Evolutionary conservation across 2,888 invertebrate species (phyloP).

Genomic region (Lasioglossum marginatum): DNA sequence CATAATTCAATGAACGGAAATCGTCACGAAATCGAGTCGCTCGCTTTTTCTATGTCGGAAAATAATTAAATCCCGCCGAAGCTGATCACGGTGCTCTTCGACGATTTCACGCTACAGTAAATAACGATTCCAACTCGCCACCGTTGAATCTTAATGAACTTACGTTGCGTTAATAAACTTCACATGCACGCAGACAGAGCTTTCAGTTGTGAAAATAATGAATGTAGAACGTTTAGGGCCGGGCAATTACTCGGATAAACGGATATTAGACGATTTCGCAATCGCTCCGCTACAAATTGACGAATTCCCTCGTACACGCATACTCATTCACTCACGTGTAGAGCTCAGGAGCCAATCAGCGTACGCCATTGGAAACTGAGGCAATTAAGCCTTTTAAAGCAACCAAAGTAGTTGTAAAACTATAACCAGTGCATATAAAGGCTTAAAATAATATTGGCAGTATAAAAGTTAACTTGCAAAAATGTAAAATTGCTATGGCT

Average conservation of each 20-base stretch:
- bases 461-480: neutral
- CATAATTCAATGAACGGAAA: neutral
- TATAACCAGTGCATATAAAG: neutral
- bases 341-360: too few relatives aligned
- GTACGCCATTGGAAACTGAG: neutral
- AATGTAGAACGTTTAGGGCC: neutral
- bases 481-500: neutral
- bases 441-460: neutral
- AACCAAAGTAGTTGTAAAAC: too few relatives aligned
- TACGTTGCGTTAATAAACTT: neutral
- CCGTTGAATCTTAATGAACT: neutral
- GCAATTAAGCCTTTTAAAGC: neutral
- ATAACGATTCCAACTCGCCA: neutral
- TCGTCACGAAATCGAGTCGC: neutral
- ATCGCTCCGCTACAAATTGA: neutral
- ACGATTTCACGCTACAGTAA: neutral
- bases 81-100: neutral
- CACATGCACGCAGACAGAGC: neutral
- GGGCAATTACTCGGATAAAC: too few relatives aligned
- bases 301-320: neutral
- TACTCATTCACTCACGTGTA: too few relatives aligned
- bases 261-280: neutral
- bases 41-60: neutral
- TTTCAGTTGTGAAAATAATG: neutral
- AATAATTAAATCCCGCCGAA: neutral